Percentiles rank a stretch among this genome's conserved stretches.
Evolutionary conservation across 2,797 vertebrate genomes (phyloP).

Genomic region (Pyrrhura leucotis): DNA sequence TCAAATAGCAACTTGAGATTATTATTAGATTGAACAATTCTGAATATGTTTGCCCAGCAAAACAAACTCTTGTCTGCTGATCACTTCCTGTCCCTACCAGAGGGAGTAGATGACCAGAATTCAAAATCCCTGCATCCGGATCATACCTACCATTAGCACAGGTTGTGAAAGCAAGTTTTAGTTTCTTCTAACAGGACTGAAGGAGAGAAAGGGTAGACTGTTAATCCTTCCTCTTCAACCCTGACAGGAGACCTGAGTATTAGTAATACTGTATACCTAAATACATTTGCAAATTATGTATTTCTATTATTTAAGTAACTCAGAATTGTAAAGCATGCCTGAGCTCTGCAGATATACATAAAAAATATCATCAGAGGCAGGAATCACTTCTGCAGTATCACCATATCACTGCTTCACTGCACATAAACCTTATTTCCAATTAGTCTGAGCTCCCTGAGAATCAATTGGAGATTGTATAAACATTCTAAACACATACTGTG

Average conservation of each 20-base stretch:
- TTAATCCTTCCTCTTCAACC: neutral
- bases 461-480: constrained; percentile 50
- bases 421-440: constrained; percentile 71
- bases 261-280: constrained; percentile 21
- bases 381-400: constrained; percentile 25
- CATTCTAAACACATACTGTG: constrained; percentile 66
- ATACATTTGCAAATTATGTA: constrained; percentile 55
- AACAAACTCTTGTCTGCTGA: neutral
- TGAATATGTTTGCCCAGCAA: neutral
- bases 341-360: constrained; percentile 49
- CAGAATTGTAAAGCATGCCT: constrained; percentile 64
- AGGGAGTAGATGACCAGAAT: neutral
- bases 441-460: constrained; percentile 49
- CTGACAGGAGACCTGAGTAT: neutral
- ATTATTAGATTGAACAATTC: neutral
- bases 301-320: constrained; percentile 64
- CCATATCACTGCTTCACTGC: constrained; percentile 6
- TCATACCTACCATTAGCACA: neutral
- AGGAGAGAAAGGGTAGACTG: neutral
- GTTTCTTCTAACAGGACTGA: neutral
- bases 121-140: neutral
- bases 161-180: neutral
- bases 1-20: neutral
- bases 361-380: constrained; percentile 7
- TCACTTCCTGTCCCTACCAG: neutral